Conservation (phyloP, 2,797 vertebrate species). For the Sphaeramia orbicularis region DNA sequence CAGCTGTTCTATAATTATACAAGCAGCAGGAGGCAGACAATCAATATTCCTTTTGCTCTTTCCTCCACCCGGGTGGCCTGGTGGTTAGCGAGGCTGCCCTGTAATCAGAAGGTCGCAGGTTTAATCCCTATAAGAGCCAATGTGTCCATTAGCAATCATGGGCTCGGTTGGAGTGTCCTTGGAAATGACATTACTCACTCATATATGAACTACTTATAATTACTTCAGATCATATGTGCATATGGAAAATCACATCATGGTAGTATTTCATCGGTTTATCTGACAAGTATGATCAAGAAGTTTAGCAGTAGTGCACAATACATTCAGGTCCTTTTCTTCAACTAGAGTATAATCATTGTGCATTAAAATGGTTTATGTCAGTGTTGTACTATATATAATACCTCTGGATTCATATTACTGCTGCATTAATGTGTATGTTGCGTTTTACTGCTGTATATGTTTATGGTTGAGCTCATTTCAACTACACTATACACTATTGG, state of each 20-base stretch:
- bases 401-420: too few species aligned
- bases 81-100: conserved; percentile 31
- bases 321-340: too few species aligned
- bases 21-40: conserved; percentile 59
- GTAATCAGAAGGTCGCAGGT: conserved; percentile 63
- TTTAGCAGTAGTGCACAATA: too few species aligned
- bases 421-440: too few species aligned
- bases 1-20: conserved; percentile 73
- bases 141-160: conserved; percentile 33
- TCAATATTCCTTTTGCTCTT: conserved; percentile 65
- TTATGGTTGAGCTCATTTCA: too few species aligned
- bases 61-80: conserved; percentile 43
- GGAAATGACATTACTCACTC: conserved; percentile 54
- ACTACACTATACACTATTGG: too few species aligned
- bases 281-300: not conserved
- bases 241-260: not conserved
- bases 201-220: conserved; percentile 28
- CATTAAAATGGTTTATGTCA: too few species aligned
- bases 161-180: conserved; percentile 49
- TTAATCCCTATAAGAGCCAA: conserved; percentile 52
- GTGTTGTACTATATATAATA: too few species aligned
- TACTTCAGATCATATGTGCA: conserved; percentile 2
- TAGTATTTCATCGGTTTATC: not conserved
- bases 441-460: too few species aligned
- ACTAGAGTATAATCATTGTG: too few species aligned